Percentiles rank a stretch among this genome's conserved stretches.
phyloP scores from a whole-genome alignment of 2,888 invertebrate genomes.

The Zeuzera pyrina region DNA sequence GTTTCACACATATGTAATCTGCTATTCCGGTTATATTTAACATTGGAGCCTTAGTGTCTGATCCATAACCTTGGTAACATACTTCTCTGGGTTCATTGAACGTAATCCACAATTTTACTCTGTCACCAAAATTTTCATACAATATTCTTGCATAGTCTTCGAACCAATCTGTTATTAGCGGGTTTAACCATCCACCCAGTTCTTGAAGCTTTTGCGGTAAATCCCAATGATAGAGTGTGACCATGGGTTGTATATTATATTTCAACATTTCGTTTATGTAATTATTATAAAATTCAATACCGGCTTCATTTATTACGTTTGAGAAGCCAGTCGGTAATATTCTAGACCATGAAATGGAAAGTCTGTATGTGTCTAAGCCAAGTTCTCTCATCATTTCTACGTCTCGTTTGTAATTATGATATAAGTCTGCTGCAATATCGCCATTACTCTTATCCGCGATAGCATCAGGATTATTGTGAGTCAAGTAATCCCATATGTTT shows the following conservation, averaged over 20 bases:
- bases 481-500: constrained; percentile 76
- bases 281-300: constrained; percentile 32
- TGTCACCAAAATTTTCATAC: constrained; percentile 53
- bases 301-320: constrained; percentile 66
- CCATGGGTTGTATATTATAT: constrained; percentile 74
- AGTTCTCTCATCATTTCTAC: constrained; percentile 54
- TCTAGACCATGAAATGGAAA: constrained; percentile 76
- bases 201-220: constrained; percentile 63
- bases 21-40: constrained; percentile 41
- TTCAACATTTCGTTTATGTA: constrained; percentile 71
- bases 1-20: constrained; percentile 59
- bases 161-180: constrained; percentile 52
- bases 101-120: constrained; percentile 68
- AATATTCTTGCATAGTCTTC: constrained; percentile 50
- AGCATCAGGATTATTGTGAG: constrained; percentile 53
- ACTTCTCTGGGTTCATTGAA: constrained; percentile 65
- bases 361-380: constrained; percentile 65
- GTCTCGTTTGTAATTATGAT: constrained; percentile 72
- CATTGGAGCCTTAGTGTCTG: constrained; percentile 27
- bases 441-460: constrained; percentile 68
- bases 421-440: constrained; percentile 72
- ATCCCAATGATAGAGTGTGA: constrained; percentile 70
- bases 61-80: constrained; percentile 53
- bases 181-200: constrained; percentile 66
- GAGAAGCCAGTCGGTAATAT: constrained; percentile 73